These are phyloP conservation scores for Protonibea diacanthus DNA, from an alignment of 2,797 vertebrate genomes.

Conservation along the genomic window DNA sequence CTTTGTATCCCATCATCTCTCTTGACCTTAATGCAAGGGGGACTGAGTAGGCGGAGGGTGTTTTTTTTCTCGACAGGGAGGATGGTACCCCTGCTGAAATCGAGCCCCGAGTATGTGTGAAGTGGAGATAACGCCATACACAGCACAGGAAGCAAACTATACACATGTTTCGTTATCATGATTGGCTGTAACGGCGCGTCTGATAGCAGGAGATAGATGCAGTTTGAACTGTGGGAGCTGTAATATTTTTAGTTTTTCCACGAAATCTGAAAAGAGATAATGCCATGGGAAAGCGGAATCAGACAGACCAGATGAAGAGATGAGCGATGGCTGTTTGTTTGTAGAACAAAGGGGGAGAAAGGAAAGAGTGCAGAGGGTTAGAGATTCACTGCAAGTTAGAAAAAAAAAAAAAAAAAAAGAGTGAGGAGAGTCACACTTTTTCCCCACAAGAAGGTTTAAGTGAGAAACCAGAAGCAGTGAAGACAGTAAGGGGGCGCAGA, in stretches of 20 bases:
- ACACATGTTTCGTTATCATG: conserved; percentile 27
- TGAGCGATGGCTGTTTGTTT: conserved; percentile 13
- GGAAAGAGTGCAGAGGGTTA: not conserved
- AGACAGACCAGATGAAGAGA: conserved; percentile 35
- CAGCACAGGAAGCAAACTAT: conserved; percentile 23
- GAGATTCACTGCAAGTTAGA: not conserved
- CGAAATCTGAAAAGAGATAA: conserved; percentile 39
- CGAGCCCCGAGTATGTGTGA: not conserved
- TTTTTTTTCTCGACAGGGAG: not conserved
- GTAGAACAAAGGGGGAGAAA: conserved; percentile 9
- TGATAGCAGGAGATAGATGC: conserved; percentile 23
- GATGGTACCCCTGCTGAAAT: not conserved
- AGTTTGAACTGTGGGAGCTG: conserved; percentile 42
- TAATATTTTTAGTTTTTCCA: conserved; percentile 51
- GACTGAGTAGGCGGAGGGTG: not conserved
- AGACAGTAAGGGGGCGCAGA: not conserved
- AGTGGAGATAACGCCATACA: conserved; percentile 10
- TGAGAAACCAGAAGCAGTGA: conserved; percentile 60
- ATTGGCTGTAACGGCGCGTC: conserved; percentile 32
- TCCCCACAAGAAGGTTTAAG: conserved; percentile 33
- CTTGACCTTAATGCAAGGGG: not conserved
- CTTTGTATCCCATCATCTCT: not conserved
- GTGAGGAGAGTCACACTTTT: not conserved
- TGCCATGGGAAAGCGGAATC: conserved; percentile 43
- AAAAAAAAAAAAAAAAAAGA: not conserved